Evolutionary conservation across 64 coral and sea anemone genomes (phyloP).

Genomic region (Pachyseris speciosa): DNA sequence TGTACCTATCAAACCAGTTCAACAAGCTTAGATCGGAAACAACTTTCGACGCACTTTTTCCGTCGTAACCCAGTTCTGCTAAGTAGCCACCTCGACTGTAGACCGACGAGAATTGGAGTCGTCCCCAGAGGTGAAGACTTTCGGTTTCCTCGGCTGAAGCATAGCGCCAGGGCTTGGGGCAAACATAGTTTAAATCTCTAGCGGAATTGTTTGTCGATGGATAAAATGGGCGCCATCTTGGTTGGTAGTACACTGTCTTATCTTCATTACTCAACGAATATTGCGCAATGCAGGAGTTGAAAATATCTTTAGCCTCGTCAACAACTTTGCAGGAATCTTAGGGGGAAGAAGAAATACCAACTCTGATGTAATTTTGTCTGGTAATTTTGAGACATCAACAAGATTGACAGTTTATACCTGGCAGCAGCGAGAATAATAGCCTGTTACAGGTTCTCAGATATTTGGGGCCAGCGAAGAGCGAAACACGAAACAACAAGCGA

Average conservation of each 20-base stretch:
- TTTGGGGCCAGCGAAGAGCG: too few species aligned
- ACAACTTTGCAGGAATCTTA: conserved; percentile 36
- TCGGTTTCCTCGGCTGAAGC: background rate
- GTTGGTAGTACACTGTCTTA: background rate
- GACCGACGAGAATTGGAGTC: background rate
- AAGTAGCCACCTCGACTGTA: conserved; percentile 35
- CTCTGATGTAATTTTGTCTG: too few species aligned
- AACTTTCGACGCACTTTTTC: background rate
- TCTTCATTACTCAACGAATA: conserved; percentile 27
- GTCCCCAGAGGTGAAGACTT: background rate
- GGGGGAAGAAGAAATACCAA: background rate
- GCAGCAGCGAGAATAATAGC: too few species aligned
- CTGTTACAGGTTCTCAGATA: too few species aligned
- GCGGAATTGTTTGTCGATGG: background rate
- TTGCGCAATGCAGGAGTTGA: conserved; percentile 12
- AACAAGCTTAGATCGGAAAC: background rate
- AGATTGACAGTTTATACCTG: too few species aligned
- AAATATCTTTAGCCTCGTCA: background rate
- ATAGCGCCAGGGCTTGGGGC: conserved; percentile 30
- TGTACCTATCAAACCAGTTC: conserved; percentile 39
- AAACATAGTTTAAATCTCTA: background rate
- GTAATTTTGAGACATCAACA: too few species aligned
- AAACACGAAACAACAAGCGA: too few species aligned
- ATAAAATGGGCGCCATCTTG: background rate
- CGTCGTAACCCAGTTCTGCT: conserved; percentile 11